Evolutionary conservation across 2,797 vertebrate genomes (phyloP).

Genomic region (Myotis pilosus): DNA sequence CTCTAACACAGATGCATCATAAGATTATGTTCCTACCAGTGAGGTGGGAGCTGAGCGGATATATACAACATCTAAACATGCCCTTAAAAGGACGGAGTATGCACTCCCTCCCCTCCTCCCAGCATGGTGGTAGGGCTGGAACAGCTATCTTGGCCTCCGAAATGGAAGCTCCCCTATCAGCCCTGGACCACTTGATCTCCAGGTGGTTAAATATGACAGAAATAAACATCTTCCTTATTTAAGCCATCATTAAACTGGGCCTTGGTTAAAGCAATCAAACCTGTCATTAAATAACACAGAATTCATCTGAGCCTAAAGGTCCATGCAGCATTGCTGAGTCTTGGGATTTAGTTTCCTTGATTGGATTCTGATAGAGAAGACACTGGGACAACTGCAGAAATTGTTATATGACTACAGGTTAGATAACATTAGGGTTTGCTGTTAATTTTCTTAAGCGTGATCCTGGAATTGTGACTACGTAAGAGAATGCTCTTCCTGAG

Average conservation of each 20-base stretch:
- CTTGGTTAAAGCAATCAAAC: not conserved
- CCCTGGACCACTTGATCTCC: not conserved
- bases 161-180: not conserved
- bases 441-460: not conserved
- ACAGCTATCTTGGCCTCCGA: not conserved
- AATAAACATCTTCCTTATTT: not conserved
- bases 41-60: not conserved
- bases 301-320: not conserved
- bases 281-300: not conserved
- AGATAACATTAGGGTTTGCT: not conserved
- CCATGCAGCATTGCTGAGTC: not conserved
- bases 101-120: not conserved
- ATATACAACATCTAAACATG: not conserved
- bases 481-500: not conserved
- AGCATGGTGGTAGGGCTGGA: not conserved
- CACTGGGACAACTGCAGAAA: not conserved
- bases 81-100: not conserved
- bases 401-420: not conserved
- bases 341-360: not conserved
- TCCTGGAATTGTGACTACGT: not conserved
- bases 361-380: not conserved
- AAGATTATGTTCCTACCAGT: not conserved
- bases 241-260: not conserved
- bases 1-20: not conserved
- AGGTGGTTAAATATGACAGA: not conserved